Base-by-base conservation (phyloP, 2,797 vertebrate species). In the Xiphophorus birchmanni region DNA sequence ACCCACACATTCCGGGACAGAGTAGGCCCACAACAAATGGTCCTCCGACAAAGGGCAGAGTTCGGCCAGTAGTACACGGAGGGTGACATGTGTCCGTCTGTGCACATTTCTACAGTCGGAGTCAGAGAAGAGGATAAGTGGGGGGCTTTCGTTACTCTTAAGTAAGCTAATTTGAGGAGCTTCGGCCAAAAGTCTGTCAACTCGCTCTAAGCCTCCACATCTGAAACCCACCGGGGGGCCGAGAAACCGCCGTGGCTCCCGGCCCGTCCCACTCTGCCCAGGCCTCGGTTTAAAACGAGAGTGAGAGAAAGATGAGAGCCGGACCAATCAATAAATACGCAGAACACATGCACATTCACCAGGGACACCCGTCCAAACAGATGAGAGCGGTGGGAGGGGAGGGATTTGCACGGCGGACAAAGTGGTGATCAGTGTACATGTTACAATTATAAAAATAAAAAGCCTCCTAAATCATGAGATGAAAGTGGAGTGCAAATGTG, bases 11-110 rank as follows among this genome's bases (percentile, higher is more conserved):
- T 94, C 95, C 96, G 92, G 93, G 84, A 94, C 88, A 91, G 85
- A 92, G 84, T 83, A 89, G 90, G 93, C 93, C 93, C 93, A 94
- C 94, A 96, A 96, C 96, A 96, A 96, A 96, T 96, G 95, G 92
- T 95, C 89, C 90, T 75, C 89, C 90, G 89, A 95, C 94, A 96
- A 96, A 96, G 96, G 95, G 93, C 95, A 96, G 94, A 95, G 95
- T 95, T 95, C 94, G 87, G 86, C 82, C 85, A 88, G 93, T 87
- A 85, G 89, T 87, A 84, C 88, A 82, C 84, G 87, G 52, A 58
- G 9, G 5, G n/a, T 21, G 18, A n/a, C 29, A 69, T 11, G 58
- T 50, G 44, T 42, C 4, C 42, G 67, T 26, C 44, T 26, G 52
- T 32, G 65, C 74, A 29, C 82, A 52, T 82, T 79, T 75, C 78